A percentile compares a stretch with the other conserved stretches of the same genome.
Evolutionary conservation across 2,888 invertebrate genomes (phyloP).

Genomic region (Phlogophora meticulosa): DNA sequence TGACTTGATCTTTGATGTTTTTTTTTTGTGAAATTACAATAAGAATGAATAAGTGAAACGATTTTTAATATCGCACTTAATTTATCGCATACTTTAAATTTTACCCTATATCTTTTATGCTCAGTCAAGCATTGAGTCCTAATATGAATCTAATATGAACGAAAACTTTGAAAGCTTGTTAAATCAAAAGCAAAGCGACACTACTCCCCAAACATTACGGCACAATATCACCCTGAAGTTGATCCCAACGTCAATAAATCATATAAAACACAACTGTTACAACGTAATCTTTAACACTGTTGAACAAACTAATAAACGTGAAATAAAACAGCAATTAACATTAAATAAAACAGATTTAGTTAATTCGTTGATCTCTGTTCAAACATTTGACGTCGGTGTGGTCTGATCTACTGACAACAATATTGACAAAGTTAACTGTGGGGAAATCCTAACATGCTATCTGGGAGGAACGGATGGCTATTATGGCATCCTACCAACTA

Average conservation of each 20-base stretch:
- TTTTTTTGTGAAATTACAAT: too few species aligned
- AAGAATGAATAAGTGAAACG: too few species aligned
- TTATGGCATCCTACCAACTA: background rate
- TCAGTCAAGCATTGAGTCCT: too few species aligned
- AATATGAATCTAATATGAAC: too few species aligned
- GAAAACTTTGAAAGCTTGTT: background rate
- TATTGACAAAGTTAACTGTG: constrained; percentile 32
- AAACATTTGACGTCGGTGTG: constrained; percentile 27
- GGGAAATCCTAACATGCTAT: constrained; percentile 11
- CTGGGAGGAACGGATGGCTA: background rate
- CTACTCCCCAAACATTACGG: background rate
- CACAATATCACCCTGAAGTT: background rate
- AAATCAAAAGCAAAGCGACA: background rate
- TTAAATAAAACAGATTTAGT: constrained; percentile 4
- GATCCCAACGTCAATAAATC: constrained; percentile 17
- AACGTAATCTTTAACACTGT: constrained; percentile 12
- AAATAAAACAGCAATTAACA: constrained; percentile 39
- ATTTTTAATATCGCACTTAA: too few species aligned
- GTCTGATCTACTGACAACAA: constrained; percentile 2
- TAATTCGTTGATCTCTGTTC: constrained; percentile 38
- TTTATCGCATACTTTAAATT: too few species aligned
- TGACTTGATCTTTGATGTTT: too few species aligned
- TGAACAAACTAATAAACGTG: constrained; percentile 19
- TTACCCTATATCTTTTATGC: too few species aligned
- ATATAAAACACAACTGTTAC: constrained; percentile 3